Conservation (phyloP, 2,797 vertebrate species). For the Artibeus jamaicensis region DNA sequence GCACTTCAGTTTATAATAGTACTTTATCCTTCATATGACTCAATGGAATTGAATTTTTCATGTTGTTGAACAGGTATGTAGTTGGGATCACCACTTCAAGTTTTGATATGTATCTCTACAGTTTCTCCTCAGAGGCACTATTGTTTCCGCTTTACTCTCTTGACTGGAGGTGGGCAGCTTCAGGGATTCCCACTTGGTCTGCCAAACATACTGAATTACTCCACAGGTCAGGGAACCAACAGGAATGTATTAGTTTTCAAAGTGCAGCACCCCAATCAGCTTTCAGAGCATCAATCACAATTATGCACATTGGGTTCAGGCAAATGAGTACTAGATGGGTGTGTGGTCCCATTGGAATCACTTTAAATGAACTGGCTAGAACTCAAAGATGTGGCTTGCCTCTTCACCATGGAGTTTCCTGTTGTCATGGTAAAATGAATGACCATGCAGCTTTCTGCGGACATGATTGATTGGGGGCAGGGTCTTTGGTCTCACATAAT, state of each 20-base stretch:
- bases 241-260: background rate
- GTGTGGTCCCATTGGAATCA: background rate
- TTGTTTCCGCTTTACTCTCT: background rate
- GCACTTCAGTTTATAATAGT: background rate
- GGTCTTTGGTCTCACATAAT: background rate
- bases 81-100: no score
- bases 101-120: background rate
- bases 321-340: background rate
- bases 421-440: background rate
- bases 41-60: background rate
- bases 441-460: background rate
- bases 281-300: background rate
- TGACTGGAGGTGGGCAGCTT: background rate
- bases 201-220: background rate
- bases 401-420: background rate
- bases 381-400: background rate
- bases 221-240: background rate
- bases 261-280: background rate
- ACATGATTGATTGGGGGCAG: background rate
- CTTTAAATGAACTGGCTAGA: background rate
- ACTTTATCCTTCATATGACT: accelerated
- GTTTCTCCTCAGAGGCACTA: background rate
- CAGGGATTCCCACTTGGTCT: background rate
- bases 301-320: background rate
- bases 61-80: background rate